These are phyloP conservation scores for Dasyprocta punctata DNA, from an alignment of 2,113 vertebrate species.

Conservation along the genomic window DNA sequence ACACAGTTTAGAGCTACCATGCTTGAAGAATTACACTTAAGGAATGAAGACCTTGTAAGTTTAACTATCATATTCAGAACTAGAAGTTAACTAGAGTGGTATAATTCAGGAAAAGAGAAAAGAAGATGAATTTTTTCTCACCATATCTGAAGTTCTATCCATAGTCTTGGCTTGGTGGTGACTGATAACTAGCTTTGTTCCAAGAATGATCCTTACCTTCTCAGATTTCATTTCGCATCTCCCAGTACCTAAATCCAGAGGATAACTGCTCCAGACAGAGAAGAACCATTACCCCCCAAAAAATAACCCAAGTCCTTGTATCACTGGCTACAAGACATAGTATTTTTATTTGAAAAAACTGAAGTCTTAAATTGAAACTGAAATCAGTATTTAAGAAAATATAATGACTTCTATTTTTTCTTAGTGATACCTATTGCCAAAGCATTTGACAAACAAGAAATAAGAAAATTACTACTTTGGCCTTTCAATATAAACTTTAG, in stretches of 20 bases:
- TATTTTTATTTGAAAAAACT: conserved; percentile 59
- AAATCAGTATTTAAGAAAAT: conserved; percentile 37
- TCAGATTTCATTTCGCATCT: not conserved
- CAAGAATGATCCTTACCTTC: not conserved
- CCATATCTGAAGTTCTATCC: conserved; percentile 3
- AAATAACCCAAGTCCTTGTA: not conserved
- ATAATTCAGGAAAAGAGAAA: conserved; percentile 26
- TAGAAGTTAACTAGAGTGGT: conserved; percentile 74
- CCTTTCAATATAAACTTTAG: not conserved
- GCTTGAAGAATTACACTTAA: conserved; percentile 87
- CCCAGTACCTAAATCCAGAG: not conserved
- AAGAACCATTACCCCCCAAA: not conserved
- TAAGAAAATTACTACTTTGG: not conserved
- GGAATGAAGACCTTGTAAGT: conserved; percentile 86
- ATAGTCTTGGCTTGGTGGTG: not conserved
- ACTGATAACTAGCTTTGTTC: conserved; percentile 25
- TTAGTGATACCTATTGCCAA: not conserved
- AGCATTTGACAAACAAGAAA: not conserved
- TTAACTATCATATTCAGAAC: conserved; percentile 85
- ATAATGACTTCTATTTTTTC: not conserved
- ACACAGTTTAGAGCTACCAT: conserved; percentile 86
- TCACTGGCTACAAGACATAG: not conserved
- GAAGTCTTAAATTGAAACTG: conserved; percentile 48
- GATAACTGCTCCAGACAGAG: not conserved
- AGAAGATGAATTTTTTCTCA: conserved; percentile 30